phyloP scores from a whole-genome alignment of 2,113 vertebrate species.

The Picathartes gymnocephalus region DNA sequence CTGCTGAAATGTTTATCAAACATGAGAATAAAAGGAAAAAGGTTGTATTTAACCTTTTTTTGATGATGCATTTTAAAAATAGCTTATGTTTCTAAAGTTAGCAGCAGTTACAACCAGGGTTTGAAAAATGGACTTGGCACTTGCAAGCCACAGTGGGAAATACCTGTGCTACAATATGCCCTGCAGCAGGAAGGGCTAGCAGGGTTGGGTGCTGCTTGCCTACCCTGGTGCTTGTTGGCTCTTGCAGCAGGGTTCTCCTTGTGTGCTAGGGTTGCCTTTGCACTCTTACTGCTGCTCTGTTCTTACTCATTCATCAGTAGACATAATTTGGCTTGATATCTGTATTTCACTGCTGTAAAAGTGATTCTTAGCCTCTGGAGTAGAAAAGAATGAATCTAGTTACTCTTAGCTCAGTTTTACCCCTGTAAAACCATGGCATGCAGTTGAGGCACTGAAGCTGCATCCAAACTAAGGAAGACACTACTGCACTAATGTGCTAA shows the following conservation, averaged over 20 bases:
- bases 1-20: conserved; percentile 30
- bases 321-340: not conserved
- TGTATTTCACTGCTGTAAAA: not conserved
- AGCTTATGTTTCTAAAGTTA: not conserved
- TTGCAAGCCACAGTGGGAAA: not conserved
- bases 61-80: conserved; percentile 5
- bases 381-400: not conserved
- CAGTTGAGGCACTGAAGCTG: conserved; percentile 12
- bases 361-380: not conserved
- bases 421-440: not conserved
- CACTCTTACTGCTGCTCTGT: not conserved
- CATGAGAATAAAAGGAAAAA: not conserved
- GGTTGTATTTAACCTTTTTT: not conserved
- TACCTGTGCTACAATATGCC: not conserved
- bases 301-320: not conserved
- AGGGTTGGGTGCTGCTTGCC: not conserved
- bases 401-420: not conserved
- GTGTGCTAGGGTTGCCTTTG: not conserved
- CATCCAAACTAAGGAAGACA: conserved; percentile 48
- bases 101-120: not conserved
- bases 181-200: not conserved
- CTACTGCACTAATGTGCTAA: conserved; percentile 61
- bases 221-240: not conserved
- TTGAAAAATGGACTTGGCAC: conserved; percentile 2
- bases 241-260: not conserved